A percentile compares a stretch with the other conserved stretches of the same genome.
Conservation (phyloP, 2,888 invertebrate genomes). For the Eristalis arbustorum region DNA sequence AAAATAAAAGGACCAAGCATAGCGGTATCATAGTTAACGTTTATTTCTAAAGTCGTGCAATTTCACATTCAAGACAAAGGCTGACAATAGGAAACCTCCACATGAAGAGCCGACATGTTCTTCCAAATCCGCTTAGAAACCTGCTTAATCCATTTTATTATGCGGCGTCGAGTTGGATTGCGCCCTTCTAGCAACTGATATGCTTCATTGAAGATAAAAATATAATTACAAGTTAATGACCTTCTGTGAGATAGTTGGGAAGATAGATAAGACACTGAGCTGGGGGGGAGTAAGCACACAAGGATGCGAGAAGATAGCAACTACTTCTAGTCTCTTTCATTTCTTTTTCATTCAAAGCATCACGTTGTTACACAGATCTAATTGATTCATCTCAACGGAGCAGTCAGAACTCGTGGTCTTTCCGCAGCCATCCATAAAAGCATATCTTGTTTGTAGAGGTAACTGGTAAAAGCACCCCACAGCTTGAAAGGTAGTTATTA, state of each 20-base stretch:
- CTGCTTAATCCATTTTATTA: conserved; percentile 38
- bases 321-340: too few species aligned
- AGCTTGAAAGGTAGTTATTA: too few species aligned
- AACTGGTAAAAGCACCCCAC: too few species aligned
- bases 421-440: too few species aligned
- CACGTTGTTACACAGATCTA: too few species aligned
- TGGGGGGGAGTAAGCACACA: too few species aligned
- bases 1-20: not conserved
- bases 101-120: conserved; percentile 37
- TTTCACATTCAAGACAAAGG: not conserved
- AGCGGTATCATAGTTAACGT: not conserved
- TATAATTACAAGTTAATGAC: not conserved
- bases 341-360: too few species aligned
- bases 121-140: conserved; percentile 13
- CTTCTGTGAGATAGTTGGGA: not conserved
- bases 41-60: not conserved
- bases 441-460: too few species aligned
- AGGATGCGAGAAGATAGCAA: too few species aligned
- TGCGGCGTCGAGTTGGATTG: not conserved
- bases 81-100: conserved; percentile 40
- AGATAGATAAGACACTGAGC: too few species aligned
- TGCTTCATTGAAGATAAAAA: conserved; percentile 41
- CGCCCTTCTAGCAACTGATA: conserved; percentile 35
- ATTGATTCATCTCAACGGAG: too few species aligned
- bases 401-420: too few species aligned